These are phyloP conservation scores for Ichneumoninae sp. DNA, from an alignment of 2,888 invertebrate species.

Conservation along the genomic window DNA sequence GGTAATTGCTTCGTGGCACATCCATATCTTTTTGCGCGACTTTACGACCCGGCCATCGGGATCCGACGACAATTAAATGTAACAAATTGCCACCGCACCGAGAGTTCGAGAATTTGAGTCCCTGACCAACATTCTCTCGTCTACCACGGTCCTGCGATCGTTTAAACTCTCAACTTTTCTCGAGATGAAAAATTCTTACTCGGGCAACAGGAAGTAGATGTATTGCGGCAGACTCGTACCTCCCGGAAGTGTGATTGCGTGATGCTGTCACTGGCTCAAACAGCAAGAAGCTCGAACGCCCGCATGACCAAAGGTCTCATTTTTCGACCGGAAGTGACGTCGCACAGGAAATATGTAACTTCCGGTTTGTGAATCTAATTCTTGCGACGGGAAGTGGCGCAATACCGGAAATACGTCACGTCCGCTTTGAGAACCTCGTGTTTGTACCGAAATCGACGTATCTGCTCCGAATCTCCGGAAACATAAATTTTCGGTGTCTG, in stretches of 20 bases:
- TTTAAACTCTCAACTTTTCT: neutral
- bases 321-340: too few relatives aligned
- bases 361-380: too few relatives aligned
- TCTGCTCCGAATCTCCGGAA: neutral
- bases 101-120: neutral
- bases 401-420: neutral
- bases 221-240: neutral
- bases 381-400: too few relatives aligned
- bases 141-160: neutral
- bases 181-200: neutral
- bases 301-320: too few relatives aligned
- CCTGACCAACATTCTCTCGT: neutral
- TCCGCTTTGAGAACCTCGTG: neutral
- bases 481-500: neutral
- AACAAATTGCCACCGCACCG: neutral
- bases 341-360: too few relatives aligned
- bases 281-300: too few relatives aligned
- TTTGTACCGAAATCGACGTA: neutral
- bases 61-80: neutral
- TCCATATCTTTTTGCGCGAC: slow-evolving; percentile 9
- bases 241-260: neutral
- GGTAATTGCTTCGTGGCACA: neutral
- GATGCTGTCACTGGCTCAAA: too few relatives aligned
- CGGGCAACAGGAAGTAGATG: neutral
- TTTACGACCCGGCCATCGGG: neutral